phyloP scores from a whole-genome alignment of 1,140 invertebrate species.

The honey bee (Apis mellifera) region DNA sequence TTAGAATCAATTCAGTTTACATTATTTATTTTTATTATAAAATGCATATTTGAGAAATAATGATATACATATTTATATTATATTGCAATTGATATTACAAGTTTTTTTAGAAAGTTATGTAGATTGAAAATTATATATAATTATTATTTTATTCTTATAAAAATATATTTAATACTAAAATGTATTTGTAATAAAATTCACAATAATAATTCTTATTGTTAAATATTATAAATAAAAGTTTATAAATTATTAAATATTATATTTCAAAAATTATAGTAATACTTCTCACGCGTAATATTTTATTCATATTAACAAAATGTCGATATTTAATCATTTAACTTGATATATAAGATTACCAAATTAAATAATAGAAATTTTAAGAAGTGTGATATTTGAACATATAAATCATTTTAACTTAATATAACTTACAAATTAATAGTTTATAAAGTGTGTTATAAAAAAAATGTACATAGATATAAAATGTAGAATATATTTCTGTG shows the following conservation, averaged over 20 bases:
- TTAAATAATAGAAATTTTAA: background rate
- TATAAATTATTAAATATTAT: background rate
- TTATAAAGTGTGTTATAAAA: background rate
- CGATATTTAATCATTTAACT: background rate
- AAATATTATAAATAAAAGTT: background rate
- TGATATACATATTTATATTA: background rate
- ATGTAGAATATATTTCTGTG: background rate
- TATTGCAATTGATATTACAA: background rate
- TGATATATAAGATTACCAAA: background rate
- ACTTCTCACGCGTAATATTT: background rate
- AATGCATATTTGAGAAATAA: background rate
- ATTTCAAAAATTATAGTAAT: background rate
- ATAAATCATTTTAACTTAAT: conserved; percentile 4
- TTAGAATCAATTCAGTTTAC: background rate
- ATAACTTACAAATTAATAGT: background rate
- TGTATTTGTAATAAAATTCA: background rate
- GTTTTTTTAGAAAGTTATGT: background rate
- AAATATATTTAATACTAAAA: background rate
- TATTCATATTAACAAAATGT: background rate
- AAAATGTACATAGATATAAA: background rate
- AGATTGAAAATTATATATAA: background rate
- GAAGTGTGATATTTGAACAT: background rate
- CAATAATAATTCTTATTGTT: background rate
- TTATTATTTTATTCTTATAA: background rate
- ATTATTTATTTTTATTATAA: background rate